Evolutionary conservation across 2,113 vertebrate species (phyloP), one percentile per base, ranked within the genome.

Genomic region (Haplotaxodon microlepis): DNA sequence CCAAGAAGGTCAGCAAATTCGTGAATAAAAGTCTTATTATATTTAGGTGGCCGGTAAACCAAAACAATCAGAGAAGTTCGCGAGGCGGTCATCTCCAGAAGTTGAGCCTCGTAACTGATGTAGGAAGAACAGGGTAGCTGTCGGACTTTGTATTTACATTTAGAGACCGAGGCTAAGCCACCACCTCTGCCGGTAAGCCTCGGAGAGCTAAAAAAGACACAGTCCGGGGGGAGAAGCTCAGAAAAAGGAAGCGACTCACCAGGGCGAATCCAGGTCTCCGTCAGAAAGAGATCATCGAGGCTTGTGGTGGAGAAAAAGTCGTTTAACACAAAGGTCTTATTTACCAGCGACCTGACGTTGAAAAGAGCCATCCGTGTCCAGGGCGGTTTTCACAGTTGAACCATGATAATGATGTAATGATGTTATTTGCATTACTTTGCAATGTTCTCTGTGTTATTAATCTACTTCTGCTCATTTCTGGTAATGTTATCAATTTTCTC

Each of bases 401-500:
- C 50, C 50, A 53, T 2, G 50, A 53, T 10, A 53, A 53, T 10
- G 19, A 53, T 53, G 51, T 53, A 53, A 53, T 53, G 19, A 53
- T 53, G 50, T 1, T 2, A n/a, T 53, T n/a, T 53, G 19, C 51
- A n/a, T 53, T 53, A n/a, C 51, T 53, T 53, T 53, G 51, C 19
- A 53, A 53, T n/a, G 51, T 53, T 53, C 51, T 53, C 19, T 0
- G 51, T 21, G 19, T 53, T 53, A 53, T 53, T 21, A 53, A 53
- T 53, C 19, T 1, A 53, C 51, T 53, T 21, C 50, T n/a, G 50
- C 50, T 53, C 50, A 53, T 53, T 53, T 53, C 51, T 53, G 19
- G 0, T 53, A 53, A 53, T n/a, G 51, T 53, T 53, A n/a, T 0
- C n/a, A 54, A 21, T 54, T 54, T 54, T 54, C 51, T 21, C n/a